Conservation (phyloP, 1,140 invertebrate genomes). For the Aphis craccivora region DNA sequence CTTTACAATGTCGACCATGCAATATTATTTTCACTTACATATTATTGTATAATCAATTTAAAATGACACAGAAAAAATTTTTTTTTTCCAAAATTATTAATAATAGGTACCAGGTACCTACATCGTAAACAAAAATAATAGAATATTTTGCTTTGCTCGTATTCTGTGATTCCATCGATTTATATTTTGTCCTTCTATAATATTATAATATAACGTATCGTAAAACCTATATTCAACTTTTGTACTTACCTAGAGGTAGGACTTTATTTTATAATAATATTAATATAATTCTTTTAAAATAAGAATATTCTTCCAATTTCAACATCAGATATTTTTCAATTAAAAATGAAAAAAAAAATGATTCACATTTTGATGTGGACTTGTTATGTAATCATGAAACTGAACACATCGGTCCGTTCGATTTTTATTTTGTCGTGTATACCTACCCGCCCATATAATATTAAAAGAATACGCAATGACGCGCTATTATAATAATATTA, state of each 20-base stretch:
- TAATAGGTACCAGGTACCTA: neutral
- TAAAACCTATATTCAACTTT: too few species aligned
- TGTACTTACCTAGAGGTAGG: too few species aligned
- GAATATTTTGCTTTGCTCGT: neutral
- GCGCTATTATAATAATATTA: neutral
- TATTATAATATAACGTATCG: neutral
- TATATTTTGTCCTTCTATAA: neutral
- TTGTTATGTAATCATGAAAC: too few species aligned
- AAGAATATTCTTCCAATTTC: neutral
- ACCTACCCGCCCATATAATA: neutral
- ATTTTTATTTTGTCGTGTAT: too few species aligned
- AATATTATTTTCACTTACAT: too few species aligned
- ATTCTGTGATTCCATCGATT: too few species aligned
- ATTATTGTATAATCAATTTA: too few species aligned
- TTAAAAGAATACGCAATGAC: neutral
- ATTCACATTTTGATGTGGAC: too few species aligned
- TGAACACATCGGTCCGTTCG: neutral
- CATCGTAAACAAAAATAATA: neutral
- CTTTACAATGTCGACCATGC: too few species aligned
- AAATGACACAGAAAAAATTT: too few species aligned
- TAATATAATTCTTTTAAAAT: neutral
- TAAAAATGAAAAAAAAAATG: neutral
- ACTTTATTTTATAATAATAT: too few species aligned
- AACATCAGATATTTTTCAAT: neutral
- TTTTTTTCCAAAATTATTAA: neutral